Evolutionary conservation across 1,140 invertebrate genomes (phyloP), one percentile per base, ranked within the genome.

Genomic region (Arctopsyche grandis): DNA sequence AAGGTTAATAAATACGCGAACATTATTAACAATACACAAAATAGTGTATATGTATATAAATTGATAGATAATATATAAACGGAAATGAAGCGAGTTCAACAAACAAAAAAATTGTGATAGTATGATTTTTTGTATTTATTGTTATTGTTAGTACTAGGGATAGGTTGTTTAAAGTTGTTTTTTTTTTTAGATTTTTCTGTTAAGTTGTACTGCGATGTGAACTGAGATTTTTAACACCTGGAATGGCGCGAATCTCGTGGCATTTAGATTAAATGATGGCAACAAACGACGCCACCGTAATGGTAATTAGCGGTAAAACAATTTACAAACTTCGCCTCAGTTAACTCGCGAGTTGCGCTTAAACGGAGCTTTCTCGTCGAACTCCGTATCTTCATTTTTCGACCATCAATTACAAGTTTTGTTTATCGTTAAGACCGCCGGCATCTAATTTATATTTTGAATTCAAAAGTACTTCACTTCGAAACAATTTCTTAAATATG

Each of bases 291-390:
- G 16, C 48, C 48, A 9, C 73, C 56, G 14, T 56, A 56, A 48
- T 22, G 22, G 73, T 75, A 75, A 75, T 75, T 75, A 75, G 26
- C 44, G 19, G 73, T 75, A 48, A 58, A 75, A 75, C 73, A 75
- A 75, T 75, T 75, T 75, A 52, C 16, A n/a, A 58, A 58, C 73
- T 38, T 58, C 44, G 73, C 19, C n/a, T n/a, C 16, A 70, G 14
- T 46, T 43, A 38, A 21, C 43, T 70, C 29, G 19, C 69, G 26
- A 46, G 24, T 19, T 70, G 43, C 21, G 43, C 69, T 38, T 70
- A 38, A 70, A 21, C 29, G 29, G 29, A 38, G 29, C 29, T 38
- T 38, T 38, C 29, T 38, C 29, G 29, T 38, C 29, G 29, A 22
- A 69, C 63, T 21, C 14, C 63, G 63, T 29, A 38, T 70, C 66